Conservation (phyloP, 2,888 invertebrate genomes). For the Lochmaea capreae region DNA sequence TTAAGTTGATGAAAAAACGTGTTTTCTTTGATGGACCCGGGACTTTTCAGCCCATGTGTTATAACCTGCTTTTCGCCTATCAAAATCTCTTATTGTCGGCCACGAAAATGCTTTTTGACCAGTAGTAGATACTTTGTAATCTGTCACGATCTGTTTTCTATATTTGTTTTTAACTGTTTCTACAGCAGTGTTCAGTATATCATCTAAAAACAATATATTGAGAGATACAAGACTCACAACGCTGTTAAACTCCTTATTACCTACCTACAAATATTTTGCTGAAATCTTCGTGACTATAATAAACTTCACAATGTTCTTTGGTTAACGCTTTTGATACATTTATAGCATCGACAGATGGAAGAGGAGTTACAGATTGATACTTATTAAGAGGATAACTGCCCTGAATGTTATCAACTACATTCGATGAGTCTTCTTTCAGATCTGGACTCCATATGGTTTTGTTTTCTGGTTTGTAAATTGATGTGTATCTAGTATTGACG, state of each 20-base stretch:
- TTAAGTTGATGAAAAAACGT: too few species aligned
- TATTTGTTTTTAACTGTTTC: background rate
- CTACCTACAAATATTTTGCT: constrained; percentile 12
- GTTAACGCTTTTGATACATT: background rate
- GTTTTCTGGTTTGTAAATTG: background rate
- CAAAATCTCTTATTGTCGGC: constrained; percentile 36
- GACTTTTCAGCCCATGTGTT: too few species aligned
- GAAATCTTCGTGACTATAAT: background rate
- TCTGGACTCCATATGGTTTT: background rate
- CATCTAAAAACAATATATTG: constrained; percentile 19
- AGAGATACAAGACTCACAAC: too few species aligned
- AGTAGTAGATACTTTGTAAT: background rate
- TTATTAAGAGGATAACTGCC: background rate
- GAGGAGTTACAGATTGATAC: background rate
- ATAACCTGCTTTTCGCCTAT: background rate
- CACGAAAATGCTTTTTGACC: constrained; percentile 25
- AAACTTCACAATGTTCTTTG: background rate
- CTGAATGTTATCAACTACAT: background rate
- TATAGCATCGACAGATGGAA: background rate
- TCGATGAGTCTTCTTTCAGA: background rate
- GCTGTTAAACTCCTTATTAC: background rate
- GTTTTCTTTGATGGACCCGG: too few species aligned
- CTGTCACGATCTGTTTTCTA: background rate
- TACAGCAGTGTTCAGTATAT: constrained; percentile 32
- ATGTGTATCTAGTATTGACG: background rate